phyloP scores from a whole-genome alignment of 2,113 vertebrate genomes.

The Ranitomeya imitator region DNA sequence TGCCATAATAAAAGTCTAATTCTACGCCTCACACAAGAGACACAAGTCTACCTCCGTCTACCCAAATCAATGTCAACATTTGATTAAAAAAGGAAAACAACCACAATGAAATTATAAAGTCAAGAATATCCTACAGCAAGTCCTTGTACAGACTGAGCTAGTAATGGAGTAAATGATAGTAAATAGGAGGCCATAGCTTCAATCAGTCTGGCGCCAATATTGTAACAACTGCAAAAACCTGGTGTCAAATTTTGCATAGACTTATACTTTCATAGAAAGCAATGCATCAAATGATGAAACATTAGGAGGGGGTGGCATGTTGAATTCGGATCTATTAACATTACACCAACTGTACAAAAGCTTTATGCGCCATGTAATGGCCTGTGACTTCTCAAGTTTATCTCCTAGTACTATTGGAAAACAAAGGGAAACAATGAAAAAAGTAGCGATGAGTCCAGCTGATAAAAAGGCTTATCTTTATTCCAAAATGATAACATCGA shows the following conservation, averaged over 20 bases:
- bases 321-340: background rate
- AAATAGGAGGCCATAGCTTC: background rate
- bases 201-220: constrained; percentile 6
- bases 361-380: background rate
- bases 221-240: background rate
- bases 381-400: background rate
- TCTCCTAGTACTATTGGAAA: background rate
- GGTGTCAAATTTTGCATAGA: constrained; percentile 13
- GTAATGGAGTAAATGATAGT: constrained; percentile 1
- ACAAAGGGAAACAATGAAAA: no score
- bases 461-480: no score
- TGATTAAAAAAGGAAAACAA: background rate
- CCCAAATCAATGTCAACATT: background rate
- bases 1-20: background rate
- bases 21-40: background rate
- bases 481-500: no score
- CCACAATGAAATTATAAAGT: background rate
- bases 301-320: background rate
- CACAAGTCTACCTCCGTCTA: background rate
- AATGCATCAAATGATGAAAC: constrained; percentile 1
- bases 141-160: background rate
- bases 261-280: background rate
- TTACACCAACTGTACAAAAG: background rate
- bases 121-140: background rate
- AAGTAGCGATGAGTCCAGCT: no score